A percentile compares a stretch with the other conserved stretches of the same genome.
These are phyloP conservation scores for Graptemys geographica DNA, from an alignment of 2,797 vertebrate species.

Conservation along the genomic window DNA sequence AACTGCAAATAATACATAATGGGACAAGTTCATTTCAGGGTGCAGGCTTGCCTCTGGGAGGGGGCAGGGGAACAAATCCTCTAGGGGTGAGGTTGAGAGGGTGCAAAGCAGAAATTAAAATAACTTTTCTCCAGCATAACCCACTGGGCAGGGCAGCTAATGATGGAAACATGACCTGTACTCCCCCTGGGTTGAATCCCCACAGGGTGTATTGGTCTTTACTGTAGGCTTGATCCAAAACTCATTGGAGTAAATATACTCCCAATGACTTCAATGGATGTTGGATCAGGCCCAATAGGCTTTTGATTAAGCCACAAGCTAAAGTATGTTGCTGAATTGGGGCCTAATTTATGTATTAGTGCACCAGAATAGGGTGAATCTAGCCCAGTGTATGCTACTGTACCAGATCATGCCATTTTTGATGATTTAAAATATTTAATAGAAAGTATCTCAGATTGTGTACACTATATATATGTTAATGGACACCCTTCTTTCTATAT, in stretches of 20 bases:
- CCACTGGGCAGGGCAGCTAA: not conserved
- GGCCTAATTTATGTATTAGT: not conserved
- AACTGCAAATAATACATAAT: not conserved
- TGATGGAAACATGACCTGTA: not conserved
- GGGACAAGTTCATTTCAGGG: not conserved
- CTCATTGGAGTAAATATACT: not conserved
- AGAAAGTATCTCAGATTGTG: not conserved
- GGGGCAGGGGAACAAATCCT: not conserved
- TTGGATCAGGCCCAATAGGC: not conserved
- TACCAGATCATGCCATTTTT: not conserved
- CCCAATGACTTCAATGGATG: not conserved
- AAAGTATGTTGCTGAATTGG: not conserved
- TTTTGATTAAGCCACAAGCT: not conserved
- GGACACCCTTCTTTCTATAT: not conserved
- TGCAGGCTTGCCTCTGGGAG: not conserved
- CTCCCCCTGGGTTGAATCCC: not conserved
- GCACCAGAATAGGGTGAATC: not conserved
- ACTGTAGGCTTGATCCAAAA: not conserved
- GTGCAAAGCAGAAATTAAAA: not conserved
- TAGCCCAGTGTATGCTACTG: not conserved
- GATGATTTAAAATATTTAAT: not conserved
- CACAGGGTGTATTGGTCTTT: not conserved
- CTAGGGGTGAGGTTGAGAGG: not conserved
- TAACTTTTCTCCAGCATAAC: not conserved
- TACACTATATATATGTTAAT: not conserved